Base-by-base conservation (phyloP, 1,140 invertebrate genomes). In the Protaetia brevitarsis region DNA sequence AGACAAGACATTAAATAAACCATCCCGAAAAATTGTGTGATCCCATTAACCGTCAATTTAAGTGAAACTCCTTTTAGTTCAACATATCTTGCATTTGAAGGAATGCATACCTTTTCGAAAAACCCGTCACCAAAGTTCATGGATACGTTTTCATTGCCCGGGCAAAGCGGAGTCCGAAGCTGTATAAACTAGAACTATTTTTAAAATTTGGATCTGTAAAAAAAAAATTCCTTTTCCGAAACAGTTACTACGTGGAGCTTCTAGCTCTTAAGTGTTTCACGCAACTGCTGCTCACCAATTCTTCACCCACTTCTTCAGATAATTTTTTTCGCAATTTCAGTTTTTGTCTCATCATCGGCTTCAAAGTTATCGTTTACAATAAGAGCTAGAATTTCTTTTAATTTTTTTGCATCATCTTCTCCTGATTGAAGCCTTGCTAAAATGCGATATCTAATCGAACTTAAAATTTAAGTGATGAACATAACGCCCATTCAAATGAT, bases 1-100 rank as follows among this genome's bases (percentile, higher is more conserved):
- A 71, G 51, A 31, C 65, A 69, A n/a, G 67, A 71, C 65, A 71
- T 67, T 2, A 69, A 59, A 41, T 63, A 28, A 10, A 45, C 62
- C 23, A 68, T 65, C 11, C 36, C 65, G 45, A 71, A 29, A 67
- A 69, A 69, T 0, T 68, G 64, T 57, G 37, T 67, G 51, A 64
- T 30, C 63, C 69, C 64, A 27, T 31, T 26, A 59, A 65, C 23
- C 41, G 64, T 66, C 31, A 67, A 59, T 59, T 67, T 66, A 28
- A 69, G 27, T 59, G 65, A 37, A 63, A 60, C 62, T 34, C 34
- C 65, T 37, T 68, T 65, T 28, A 41, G 62, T 60, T 63, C 59
- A 6, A 66, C 13, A 45, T 66, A 68, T 66, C 29, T 66, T 30
- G 63, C 36, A 66, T 69, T 69, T 45, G 63, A 67, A 63, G 63